These are phyloP conservation scores for Arizona elegans DNA, from an alignment of 2,113 vertebrate species.

Conservation along the genomic window DNA sequence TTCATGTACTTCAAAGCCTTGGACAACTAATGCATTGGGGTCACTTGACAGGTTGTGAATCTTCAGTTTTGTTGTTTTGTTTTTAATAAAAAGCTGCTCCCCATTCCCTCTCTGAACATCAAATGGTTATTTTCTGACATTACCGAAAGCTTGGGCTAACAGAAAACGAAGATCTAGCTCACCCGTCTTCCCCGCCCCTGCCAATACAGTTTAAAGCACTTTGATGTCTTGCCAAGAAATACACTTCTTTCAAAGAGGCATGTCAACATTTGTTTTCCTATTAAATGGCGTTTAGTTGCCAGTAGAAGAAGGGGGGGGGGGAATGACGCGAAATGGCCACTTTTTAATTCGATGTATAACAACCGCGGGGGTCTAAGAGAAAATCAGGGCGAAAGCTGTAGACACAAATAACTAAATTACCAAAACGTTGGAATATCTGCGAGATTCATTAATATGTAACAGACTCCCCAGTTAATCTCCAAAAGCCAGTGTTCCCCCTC, in stretches of 20 bases:
- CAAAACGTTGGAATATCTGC: conserved; percentile 82
- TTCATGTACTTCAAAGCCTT: not conserved
- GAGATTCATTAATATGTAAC: conserved; percentile 85
- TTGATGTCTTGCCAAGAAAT: conserved; percentile 79
- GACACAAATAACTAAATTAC: conserved; percentile 88
- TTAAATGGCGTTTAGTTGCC: conserved; percentile 81
- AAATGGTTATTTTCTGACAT: conserved; percentile 35
- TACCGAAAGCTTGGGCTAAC: conserved; percentile 52
- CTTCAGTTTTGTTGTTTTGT: conserved; percentile 21
- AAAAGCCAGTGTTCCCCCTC: conserved; percentile 81
- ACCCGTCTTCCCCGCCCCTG: conserved; percentile 55
- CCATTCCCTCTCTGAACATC: conserved; percentile 23
- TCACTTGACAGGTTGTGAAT: not conserved
- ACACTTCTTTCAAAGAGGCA: conserved; percentile 75
- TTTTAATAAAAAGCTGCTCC: not conserved
- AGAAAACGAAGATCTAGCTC: conserved; percentile 57
- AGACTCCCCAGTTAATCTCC: conserved; percentile 83
- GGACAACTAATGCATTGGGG: too few relatives aligned
- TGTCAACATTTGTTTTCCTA: conserved; percentile 86
- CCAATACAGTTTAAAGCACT: conserved; percentile 72
- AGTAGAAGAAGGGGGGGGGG: conserved; percentile 41
- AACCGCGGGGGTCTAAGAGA: conserved; percentile 81
- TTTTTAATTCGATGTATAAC: conserved; percentile 83
- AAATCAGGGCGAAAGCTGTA: conserved; percentile 78
- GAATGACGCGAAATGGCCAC: conserved; percentile 76